Evolutionary conservation across 2,888 invertebrate species (phyloP).

Genomic region (Drosophila neutralis): DNA sequence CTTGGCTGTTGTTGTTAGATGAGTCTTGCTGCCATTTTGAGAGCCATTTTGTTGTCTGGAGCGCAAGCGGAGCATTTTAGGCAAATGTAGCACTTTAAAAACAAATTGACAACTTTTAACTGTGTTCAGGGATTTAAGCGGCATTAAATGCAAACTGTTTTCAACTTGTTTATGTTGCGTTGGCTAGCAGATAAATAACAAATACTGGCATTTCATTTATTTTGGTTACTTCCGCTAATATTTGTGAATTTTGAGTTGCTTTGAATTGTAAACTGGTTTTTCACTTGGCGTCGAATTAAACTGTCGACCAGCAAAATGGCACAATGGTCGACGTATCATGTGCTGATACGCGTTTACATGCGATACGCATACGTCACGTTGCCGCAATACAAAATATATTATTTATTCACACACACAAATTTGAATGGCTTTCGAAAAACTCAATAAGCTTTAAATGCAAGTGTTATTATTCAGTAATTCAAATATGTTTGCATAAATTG

Average conservation of each 20-base stretch:
- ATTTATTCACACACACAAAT: conserved; percentile 6
- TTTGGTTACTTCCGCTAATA: conserved; percentile 17
- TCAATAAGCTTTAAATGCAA: conserved; percentile 25
- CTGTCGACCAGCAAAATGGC: conserved; percentile 33
- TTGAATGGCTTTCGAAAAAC: conserved; percentile 4
- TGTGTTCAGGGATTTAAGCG: conserved; percentile 33
- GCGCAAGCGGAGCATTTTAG: conserved; percentile 41
- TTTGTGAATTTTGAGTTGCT: conserved; percentile 11
- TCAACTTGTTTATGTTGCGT: conserved; percentile 15
- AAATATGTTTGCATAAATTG: conserved; percentile 9
- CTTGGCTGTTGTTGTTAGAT: conserved; percentile 13
- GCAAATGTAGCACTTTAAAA: conserved; percentile 50
- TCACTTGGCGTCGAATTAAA: conserved; percentile 31
- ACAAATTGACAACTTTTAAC: conserved; percentile 29
- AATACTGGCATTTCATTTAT: not conserved
- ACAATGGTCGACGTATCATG: conserved; percentile 21
- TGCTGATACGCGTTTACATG: conserved; percentile 19
- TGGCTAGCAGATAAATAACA: conserved; percentile 3
- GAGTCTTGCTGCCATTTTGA: conserved; percentile 28
- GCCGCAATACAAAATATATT: conserved; percentile 17
- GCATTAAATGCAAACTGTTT: conserved; percentile 10
- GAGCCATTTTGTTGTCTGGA: conserved; percentile 28
- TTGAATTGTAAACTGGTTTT: conserved; percentile 22
- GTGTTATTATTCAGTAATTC: conserved; percentile 3
- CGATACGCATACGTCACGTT: conserved; percentile 43